Conservation (phyloP, 2,888 invertebrate species). For the Escarpia spicata region DNA sequence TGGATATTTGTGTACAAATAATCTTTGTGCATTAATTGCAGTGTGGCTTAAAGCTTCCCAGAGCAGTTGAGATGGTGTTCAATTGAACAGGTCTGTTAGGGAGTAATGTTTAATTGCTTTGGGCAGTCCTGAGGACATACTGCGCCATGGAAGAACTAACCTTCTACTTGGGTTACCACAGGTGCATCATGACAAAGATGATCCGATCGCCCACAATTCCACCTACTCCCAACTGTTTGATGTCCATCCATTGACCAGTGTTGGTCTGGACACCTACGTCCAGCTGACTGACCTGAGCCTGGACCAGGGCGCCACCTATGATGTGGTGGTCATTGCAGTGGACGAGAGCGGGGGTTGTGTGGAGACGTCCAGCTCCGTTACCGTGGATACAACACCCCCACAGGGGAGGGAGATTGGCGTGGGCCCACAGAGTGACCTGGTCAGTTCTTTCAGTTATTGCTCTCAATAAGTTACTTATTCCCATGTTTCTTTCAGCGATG, state of each 20-base stretch:
- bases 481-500: background rate
- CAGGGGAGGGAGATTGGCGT: conserved; percentile 31
- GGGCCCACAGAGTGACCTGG: background rate
- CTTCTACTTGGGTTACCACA: background rate
- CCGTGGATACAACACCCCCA: conserved; percentile 44
- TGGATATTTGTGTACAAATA: no score
- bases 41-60: no score
- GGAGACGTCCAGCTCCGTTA: conserved; percentile 39
- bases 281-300: background rate
- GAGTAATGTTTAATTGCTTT: no score
- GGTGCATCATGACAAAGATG: background rate
- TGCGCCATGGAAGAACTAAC: no score
- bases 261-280: background rate
- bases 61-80: no score
- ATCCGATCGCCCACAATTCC: background rate
- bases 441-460: background rate
- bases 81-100: no score
- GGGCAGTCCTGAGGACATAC: no score
- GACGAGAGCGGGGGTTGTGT: conserved; percentile 48
- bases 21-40: no score
- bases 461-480: background rate
- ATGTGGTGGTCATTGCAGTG: conserved; percentile 36
- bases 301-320: background rate
- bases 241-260: background rate
- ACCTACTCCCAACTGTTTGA: background rate